These are phyloP conservation scores for Myrmophylax atrothorax DNA, from an alignment of 2,113 vertebrate species.

Conservation along the genomic window DNA sequence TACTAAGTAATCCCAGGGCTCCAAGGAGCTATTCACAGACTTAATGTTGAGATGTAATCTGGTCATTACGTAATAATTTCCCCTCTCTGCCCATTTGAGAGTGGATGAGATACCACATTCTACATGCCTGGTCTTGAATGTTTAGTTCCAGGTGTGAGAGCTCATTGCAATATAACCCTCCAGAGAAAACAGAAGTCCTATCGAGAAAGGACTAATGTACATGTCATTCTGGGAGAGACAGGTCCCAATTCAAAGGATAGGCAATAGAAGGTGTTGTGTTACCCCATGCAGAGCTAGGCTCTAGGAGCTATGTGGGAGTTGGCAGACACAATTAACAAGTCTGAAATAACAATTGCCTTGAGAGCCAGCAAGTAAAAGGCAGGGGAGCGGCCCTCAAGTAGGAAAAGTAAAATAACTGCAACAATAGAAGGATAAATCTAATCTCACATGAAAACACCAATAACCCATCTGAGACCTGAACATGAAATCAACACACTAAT, in stretches of 20 bases:
- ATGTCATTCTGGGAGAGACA: neutral
- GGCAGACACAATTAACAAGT: conserved; percentile 4
- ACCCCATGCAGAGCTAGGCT: neutral
- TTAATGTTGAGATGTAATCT: conserved; percentile 18
- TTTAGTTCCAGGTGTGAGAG: conserved; percentile 11
- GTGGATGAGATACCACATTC: neutral
- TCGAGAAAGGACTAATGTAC: neutral
- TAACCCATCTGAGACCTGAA: neutral
- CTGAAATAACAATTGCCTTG: conserved; percentile 28
- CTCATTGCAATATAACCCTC: neutral
- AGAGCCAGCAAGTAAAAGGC: conserved; percentile 10
- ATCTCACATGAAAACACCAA: neutral
- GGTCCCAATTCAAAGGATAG: neutral
- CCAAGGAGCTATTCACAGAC: neutral
- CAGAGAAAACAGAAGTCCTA: neutral
- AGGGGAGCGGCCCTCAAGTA: neutral
- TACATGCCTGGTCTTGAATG: conserved; percentile 9
- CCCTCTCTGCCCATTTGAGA: conserved; percentile 21
- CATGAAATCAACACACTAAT: rapidly evolving
- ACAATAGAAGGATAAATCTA: conserved; percentile 32
- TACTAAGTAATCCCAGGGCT: neutral
- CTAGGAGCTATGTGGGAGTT: neutral
- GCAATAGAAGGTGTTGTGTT: neutral
- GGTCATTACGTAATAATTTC: conserved; percentile 10
- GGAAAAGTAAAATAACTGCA: conserved; percentile 29